A percentile compares a stretch with the other conserved stretches of the same genome.
These are phyloP conservation scores for Diplosoma virens DNA, from an alignment of 23 tunicate species.

Conservation along the genomic window DNA sequence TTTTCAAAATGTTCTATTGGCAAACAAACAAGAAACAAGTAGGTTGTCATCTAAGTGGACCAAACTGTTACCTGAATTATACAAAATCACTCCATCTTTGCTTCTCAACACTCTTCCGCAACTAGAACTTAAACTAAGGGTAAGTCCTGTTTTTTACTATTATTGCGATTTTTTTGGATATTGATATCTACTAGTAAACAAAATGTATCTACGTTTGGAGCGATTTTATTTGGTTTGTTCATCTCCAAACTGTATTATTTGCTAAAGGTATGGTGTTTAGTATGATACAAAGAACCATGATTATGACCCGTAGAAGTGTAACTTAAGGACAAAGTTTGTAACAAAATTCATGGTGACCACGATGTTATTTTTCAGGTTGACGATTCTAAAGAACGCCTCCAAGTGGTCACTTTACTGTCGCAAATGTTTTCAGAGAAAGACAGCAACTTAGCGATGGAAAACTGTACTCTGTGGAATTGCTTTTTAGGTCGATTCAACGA, in stretches of 20 bases:
- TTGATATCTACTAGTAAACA: no score
- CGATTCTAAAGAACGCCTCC: constrained; percentile 60
- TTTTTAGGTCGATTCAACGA: constrained; percentile 83
- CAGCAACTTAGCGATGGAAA: constrained; percentile 45
- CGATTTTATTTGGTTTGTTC: no score
- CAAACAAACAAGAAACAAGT: constrained; percentile 38
- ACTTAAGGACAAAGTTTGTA: no score
- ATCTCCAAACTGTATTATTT: no score
- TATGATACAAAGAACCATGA: no score
- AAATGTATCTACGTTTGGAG: no score
- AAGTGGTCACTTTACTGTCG: constrained; percentile 58
- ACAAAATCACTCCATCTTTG: constrained; percentile 56
- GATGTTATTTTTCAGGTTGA: constrained; percentile 47
- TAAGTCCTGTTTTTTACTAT: no score
- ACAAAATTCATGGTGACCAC: no score
- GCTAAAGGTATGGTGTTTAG: no score
- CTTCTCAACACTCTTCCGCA: constrained; percentile 79
- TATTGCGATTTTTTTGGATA: no score
- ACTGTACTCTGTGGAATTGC: constrained; percentile 62
- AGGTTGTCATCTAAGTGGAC: constrained; percentile 55
- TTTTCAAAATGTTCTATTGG: constrained; percentile 66
- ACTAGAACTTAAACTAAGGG: constrained; percentile 75
- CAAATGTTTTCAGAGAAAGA: constrained; percentile 70
- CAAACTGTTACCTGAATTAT: constrained; percentile 53
- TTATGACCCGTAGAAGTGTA: no score